Evolutionary conservation across 92 coral and sea anemone genomes (phyloP), one percentile per base, ranked within the genome.

Genomic region (Ricordea florida): DNA sequence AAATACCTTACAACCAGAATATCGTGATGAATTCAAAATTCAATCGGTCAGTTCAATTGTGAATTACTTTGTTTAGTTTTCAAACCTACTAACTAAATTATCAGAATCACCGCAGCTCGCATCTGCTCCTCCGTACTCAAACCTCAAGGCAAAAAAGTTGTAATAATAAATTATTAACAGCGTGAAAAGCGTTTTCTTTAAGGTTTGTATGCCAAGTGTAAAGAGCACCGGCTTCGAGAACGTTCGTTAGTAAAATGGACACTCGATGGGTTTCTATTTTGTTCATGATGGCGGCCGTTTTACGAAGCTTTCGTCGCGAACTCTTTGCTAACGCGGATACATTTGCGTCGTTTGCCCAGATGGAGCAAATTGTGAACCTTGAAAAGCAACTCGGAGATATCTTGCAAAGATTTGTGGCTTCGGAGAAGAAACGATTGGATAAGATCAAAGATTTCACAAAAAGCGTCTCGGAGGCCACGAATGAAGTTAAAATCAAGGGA

Each of bases 321-420:
- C 38, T 70, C 16, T 79, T 52, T 23, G 48, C 29, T 1, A 36
- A 53, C 2, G 82, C 58, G 2, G 85, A 78, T 57, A 50, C 76
- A 3, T 88, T 78, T 22, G 90, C 93, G 25, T 89, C 99, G 0
- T 68, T 96, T 33, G 83, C 89, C 5, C 87, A 90, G n/a, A 79
- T 96, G 29, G 78, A 77, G 44, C 76, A 80, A 25, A 60, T 96
- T 29, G 93, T 93, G 5, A 33, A 71, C 44, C 86, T 96, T 11
- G 99, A 96, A 58, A 46, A 60, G 8, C 14, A 47, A 9, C 72
- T 96, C 52, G 90, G 82, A n/a, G 83, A 82, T 24, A 68, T 66
- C 24, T 65, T 96, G 45, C 82, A 86, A 32, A 72, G 32, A 52
- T 92, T 78, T 35, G 58, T 86, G 33, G 62, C 47, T 1, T 57